Percentiles rank a stretch among this genome's conserved stretches.
Conservation (phyloP, 2,113 vertebrate genomes). For the Antennarius striatus region DNA sequence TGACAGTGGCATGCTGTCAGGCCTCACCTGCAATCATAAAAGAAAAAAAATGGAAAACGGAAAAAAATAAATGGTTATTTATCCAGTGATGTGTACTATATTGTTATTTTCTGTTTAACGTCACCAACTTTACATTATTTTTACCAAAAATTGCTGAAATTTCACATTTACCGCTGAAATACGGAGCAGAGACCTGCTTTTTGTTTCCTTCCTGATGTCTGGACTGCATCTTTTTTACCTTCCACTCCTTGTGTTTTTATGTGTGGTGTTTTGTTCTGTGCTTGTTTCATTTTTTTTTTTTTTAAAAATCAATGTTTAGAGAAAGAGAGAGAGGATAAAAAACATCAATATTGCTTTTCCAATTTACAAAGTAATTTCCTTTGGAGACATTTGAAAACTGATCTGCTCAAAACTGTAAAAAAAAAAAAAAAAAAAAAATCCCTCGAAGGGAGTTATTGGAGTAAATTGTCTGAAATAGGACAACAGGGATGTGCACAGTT, state of each 20-base stretch:
- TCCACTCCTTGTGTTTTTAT: not conserved
- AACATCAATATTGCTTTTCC: conserved; percentile 19
- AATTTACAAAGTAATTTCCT: conserved; percentile 26
- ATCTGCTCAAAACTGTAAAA: conserved; percentile 9
- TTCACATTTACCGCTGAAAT: too few species aligned
- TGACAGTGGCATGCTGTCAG: too few species aligned
- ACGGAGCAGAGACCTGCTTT: too few species aligned
- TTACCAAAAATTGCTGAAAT: too few species aligned
- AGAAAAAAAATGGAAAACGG: too few species aligned
- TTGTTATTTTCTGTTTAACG: too few species aligned
- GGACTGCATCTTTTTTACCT: too few species aligned
- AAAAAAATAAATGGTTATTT: too few species aligned
- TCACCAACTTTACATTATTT: too few species aligned
- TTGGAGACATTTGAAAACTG: conserved; percentile 19
- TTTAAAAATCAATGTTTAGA: not conserved
- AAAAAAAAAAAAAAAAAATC: conserved; percentile 1
- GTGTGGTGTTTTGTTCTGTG: not conserved
- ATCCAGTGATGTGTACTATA: too few species aligned
- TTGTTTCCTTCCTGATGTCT: too few species aligned
- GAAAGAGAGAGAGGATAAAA: not conserved
- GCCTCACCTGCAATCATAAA: too few species aligned
- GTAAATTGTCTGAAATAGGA: conserved; percentile 5
- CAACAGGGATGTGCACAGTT: not conserved
- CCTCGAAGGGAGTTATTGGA: conserved; percentile 6
- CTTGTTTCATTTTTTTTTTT: not conserved